phyloP scores from a whole-genome alignment of 2,797 vertebrate genomes.

The Peromyscus nudipes region DNA sequence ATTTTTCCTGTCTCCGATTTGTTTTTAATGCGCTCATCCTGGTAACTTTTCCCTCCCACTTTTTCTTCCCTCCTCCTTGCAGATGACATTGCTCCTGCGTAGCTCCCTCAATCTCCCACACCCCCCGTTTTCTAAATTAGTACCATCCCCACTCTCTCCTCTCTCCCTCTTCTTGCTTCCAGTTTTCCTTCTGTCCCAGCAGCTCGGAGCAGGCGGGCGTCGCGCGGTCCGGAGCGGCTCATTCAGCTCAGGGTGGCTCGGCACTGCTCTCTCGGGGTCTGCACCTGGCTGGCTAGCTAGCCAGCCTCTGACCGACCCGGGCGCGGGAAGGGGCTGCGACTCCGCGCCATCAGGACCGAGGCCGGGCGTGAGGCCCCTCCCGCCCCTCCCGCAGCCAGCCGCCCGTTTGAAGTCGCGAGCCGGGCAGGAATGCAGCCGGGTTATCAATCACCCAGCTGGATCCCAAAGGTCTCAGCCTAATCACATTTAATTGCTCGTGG shows the following conservation, averaged over 20 bases:
- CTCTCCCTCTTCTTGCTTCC: background rate
- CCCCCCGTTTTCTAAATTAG: background rate
- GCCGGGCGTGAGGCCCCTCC: conserved; percentile 43
- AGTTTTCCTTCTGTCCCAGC: background rate
- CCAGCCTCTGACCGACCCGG: background rate
- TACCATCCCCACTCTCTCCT: background rate
- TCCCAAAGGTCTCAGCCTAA: conserved; percentile 91
- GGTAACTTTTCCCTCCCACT: background rate
- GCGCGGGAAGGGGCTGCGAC: background rate
- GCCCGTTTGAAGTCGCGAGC: conserved; percentile 89
- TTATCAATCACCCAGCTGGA: conserved; percentile 93
- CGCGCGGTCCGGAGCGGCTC: background rate
- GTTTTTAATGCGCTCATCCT: too few relatives aligned
- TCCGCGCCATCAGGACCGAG: background rate
- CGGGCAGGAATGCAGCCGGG: conserved; percentile 91
- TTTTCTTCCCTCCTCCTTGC: background rate
- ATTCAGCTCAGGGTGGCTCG: background rate
- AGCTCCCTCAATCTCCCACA: background rate
- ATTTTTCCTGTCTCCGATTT: background rate
- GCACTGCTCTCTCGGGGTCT: background rate
- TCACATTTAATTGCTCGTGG: conserved; percentile 93
- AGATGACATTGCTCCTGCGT: background rate
- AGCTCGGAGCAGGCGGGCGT: background rate
- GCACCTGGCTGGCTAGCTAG: conserved; percentile 63
- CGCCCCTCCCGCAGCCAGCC: conserved; percentile 72